These are phyloP conservation scores for Thunnus albacares DNA, from an alignment of 2,797 vertebrate genomes.

Conservation along the genomic window DNA sequence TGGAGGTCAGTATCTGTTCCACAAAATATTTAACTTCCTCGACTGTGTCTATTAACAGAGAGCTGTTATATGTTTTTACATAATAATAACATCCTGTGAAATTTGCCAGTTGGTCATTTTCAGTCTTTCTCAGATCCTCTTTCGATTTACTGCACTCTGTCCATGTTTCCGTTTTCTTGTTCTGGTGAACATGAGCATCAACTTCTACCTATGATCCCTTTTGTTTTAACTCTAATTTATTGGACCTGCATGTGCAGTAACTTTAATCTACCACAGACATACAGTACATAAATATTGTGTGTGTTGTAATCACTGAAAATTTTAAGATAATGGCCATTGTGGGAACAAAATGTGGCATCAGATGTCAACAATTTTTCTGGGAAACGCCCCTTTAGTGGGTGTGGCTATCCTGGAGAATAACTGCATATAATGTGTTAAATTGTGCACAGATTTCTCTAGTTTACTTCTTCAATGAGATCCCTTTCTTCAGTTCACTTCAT, in stretches of 20 bases:
- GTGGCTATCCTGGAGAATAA: conserved; percentile 13
- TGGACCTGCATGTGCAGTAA: too few species aligned
- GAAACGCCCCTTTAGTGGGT: conserved; percentile 6
- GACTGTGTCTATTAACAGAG: neutral
- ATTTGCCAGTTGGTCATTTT: conserved; percentile 1
- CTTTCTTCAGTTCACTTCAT: neutral
- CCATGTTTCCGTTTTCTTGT: neutral
- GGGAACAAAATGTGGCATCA: too few species aligned
- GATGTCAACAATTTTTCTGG: neutral
- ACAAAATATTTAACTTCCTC: conserved; percentile 47
- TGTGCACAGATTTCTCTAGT: neutral
- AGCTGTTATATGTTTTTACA: conserved; percentile 8
- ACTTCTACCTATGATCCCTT: too few species aligned
- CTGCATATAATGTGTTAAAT: neutral
- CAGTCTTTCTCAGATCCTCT: conserved; percentile 52
- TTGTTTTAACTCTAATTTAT: too few species aligned
- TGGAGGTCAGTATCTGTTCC: conserved; percentile 65
- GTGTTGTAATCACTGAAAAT: too few species aligned
- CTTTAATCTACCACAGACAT: too few species aligned
- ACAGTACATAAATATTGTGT: too few species aligned
- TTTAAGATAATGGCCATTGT: too few species aligned
- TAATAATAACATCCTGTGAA: conserved; percentile 17
- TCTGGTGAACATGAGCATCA: neutral
- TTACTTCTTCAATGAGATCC: neutral
- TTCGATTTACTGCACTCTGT: conserved; percentile 19